Base-by-base conservation (phyloP, 2,113 vertebrate genomes). In the Conger conger region DNA sequence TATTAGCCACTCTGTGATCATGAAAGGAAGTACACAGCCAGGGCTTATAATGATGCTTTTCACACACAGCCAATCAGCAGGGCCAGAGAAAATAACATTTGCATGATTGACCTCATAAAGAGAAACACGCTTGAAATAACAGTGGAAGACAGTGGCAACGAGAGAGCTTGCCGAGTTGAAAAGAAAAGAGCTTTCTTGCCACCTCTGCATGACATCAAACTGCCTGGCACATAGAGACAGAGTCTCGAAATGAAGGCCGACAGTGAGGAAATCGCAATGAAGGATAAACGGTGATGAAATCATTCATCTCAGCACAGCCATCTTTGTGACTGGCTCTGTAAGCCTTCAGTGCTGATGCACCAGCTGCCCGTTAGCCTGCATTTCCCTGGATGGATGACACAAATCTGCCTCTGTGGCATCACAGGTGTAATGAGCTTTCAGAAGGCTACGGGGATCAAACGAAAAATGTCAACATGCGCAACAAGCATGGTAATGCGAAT, bases 41-140 rank as follows among this genome's bases (percentile, higher is more conserved):
- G 80, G 68, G 60, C 57, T 78, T 68, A 40, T 76, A 53, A 53
- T 85, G 23, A 38, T 33, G 57, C 60, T 76, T 42, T 85, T 85
- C 78, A 80, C 36, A 54, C 36, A 27, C 37, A 4, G 73, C 73
- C 40, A 18, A n/a, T 84, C 73, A 77, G 83, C 40, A 35, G 68
- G 33, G 27, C 40, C 68, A 77, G 8, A 68, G 9, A 33, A 53
- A 27, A 68, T 63, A 83, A 53, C 73, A 76, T 45, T 60, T 42
- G 80, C 73, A 35, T 82, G 80, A 78, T 35, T 30, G 85, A 76
- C 63, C 76, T 6, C 2, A 81, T 60, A 5, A 54, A 57, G 45
- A 68, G 63, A 9, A 79, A 60, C 45, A 35, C 79, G 76, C 38
- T 50, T 79, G 45, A 57, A 79, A 84, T 40, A 60, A 40, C 45